Base-by-base conservation (phyloP, 64 coral and sea anemone genomes). In the Montipora efflorescens region DNA sequence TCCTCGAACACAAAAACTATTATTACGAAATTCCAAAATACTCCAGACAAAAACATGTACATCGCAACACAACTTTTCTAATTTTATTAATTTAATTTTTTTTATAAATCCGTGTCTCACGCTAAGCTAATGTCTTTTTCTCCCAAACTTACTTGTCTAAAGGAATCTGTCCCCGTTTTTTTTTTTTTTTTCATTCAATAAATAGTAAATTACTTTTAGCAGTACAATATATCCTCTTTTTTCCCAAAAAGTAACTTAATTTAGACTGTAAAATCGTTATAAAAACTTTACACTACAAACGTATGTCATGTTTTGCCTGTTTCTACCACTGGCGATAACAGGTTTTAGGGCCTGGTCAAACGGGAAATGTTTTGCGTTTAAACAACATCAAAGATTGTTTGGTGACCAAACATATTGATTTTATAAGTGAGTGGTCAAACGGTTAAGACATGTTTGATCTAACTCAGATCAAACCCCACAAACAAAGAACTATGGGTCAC, bases 241-340 rank as follows among this genome's bases (percentile, higher is more conserved):
- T n/a, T 72, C n/a, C 47, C 45, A 50, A 86, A 86, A 86, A 86
- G 82, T 84, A 84, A 67, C 64, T 86, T 86, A 86, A 86, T 86
- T 86, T 86, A 64, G 45, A 45, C 82, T 49, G 64, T 86, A 48
- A 48, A 86, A 48, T 84, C 47, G 59, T 48, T 84, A 16, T 86
- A 72, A 86, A 47, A 71, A 71, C 61, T 64, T 64, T 71, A 70
- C 68, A 11, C 44, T 70, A 72, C 82, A 86, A 86, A 71, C 67
- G 71, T 50, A 50, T 47, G 64, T 47, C 10, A 5, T 72, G 28
- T 45, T 45, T 36, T 14, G 57, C 59, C 21, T 47, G 16, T 68
- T 48, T 68, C 19, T 45, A 84, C 15, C 45, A 7, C 16, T 43
- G 72, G 23, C 28, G 72, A 23, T 28, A 4, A 71, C 10, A 7